Conservation (phyloP, 2,797 vertebrate species). For the Podarcis lilfordi region DNA sequence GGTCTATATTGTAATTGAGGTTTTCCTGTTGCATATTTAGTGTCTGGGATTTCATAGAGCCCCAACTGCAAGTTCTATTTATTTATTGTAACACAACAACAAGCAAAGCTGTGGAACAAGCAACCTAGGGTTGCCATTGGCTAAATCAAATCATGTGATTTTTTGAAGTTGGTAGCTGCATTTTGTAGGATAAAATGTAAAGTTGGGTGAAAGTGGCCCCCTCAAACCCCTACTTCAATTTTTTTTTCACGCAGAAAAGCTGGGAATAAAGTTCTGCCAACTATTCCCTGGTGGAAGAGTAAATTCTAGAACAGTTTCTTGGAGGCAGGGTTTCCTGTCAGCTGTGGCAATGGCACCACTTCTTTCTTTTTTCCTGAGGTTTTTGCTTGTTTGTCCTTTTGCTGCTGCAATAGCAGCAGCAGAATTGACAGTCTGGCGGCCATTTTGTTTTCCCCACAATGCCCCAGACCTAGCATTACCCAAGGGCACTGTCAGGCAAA, state of each 20-base stretch:
- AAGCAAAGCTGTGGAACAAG: neutral
- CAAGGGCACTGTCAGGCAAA: neutral
- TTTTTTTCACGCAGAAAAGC: neutral
- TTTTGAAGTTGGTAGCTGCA: slow-evolving; percentile 13
- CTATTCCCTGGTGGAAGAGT: neutral
- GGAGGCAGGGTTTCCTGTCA: neutral
- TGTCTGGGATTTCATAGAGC: slow-evolving; percentile 42
- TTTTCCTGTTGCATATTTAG: slow-evolving; percentile 53
- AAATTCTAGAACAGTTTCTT: neutral
- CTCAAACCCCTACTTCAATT: too few species aligned
- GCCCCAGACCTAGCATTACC: neutral
- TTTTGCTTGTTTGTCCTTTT: neutral
- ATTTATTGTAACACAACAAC: neutral
- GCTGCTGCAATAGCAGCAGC: neutral
- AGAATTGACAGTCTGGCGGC: neutral
- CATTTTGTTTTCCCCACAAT: neutral
- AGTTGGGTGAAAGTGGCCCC: neutral
- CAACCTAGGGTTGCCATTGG: slow-evolving; percentile 10
- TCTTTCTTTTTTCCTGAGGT: neutral
- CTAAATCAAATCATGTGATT: slow-evolving; percentile 24
- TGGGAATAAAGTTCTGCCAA: neutral
- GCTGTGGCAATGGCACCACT: neutral
- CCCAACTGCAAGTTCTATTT: slow-evolving; percentile 26
- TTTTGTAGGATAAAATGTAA: neutral
- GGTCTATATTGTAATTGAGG: slow-evolving; percentile 34